Conservation (phyloP, 1,140 invertebrate species). For the Zophobas atratus region DNA sequence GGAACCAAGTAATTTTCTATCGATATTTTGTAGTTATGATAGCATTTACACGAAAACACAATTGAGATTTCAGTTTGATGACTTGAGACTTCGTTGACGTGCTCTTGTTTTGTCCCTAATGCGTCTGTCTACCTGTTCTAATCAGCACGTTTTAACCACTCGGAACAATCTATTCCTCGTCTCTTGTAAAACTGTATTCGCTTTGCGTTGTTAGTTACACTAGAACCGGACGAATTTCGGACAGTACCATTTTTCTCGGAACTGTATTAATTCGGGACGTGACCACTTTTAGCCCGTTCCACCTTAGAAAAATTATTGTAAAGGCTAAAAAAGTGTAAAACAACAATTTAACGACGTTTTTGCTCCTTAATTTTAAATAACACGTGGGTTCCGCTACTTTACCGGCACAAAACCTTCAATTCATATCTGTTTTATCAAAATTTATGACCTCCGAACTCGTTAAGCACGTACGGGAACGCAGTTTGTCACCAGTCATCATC, state of each 20-base stretch:
- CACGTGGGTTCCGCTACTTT: slow-evolving; percentile 9
- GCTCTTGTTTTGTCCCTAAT: slow-evolving; percentile 39
- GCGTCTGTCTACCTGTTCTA: slow-evolving; percentile 9
- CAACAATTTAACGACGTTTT: slow-evolving; percentile 6
- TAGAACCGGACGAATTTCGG: neutral
- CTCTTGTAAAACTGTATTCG: neutral
- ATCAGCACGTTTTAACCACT: neutral
- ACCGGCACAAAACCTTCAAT: slow-evolving; percentile 6
- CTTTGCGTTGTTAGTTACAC: neutral
- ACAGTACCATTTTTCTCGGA: slow-evolving; percentile 1
- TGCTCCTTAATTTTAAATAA: slow-evolving; percentile 6
- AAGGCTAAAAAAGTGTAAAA: slow-evolving; percentile 5
- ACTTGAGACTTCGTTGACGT: slow-evolving; percentile 45
- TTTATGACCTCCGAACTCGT: slow-evolving; percentile 1
- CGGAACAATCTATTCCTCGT: slow-evolving; percentile 1
- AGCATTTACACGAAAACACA: slow-evolving; percentile 53
- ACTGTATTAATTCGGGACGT: slow-evolving; percentile 16
- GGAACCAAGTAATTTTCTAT: slow-evolving; percentile 47
- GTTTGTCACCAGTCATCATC: neutral
- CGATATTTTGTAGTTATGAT: slow-evolving; percentile 52
- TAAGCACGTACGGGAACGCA: slow-evolving; percentile 6
- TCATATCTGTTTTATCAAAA: slow-evolving; percentile 6
- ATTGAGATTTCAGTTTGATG: slow-evolving; percentile 51
- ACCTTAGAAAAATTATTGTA: neutral
- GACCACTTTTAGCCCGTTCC: slow-evolving; percentile 1